Conservation (phyloP, 2,888 invertebrate genomes). For the Schizaphis graminum region DNA sequence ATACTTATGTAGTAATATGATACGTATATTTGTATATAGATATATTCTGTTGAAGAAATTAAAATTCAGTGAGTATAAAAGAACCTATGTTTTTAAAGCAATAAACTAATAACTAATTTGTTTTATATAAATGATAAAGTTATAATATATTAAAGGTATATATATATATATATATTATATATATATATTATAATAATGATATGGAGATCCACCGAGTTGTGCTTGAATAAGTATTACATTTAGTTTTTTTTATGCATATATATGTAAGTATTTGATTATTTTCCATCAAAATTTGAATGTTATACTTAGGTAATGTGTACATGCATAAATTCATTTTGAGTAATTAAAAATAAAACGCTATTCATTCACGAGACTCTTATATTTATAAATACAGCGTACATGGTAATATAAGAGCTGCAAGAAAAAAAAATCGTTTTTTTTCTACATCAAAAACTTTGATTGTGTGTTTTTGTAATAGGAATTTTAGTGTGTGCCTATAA, state of each 20-base stretch:
- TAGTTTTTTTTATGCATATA: background rate
- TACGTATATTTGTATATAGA: background rate
- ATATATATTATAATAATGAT: background rate
- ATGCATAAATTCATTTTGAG: background rate
- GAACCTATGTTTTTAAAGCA: background rate
- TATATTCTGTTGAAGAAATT: background rate
- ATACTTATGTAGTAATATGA: background rate
- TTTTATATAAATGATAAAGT: background rate
- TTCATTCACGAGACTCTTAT: background rate
- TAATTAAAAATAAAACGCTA: slow-evolving; percentile 10
- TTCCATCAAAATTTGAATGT: background rate
- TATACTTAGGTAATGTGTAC: background rate
- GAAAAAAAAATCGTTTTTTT: background rate
- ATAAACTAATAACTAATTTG: background rate
- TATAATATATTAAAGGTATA: background rate
- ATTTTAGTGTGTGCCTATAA: background rate
- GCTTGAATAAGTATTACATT: background rate
- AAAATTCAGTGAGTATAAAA: background rate
- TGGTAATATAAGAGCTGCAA: background rate
- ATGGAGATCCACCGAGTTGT: background rate
- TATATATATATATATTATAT: background rate
- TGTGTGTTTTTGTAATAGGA: background rate
- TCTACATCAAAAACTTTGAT: background rate
- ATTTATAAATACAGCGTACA: background rate
- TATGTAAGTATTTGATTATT: slow-evolving; percentile 19